A percentile compares a stretch with the other conserved stretches of the same genome.
Conservation (phyloP, 2,113 vertebrate genomes). For the Pedetes capensis region DNA sequence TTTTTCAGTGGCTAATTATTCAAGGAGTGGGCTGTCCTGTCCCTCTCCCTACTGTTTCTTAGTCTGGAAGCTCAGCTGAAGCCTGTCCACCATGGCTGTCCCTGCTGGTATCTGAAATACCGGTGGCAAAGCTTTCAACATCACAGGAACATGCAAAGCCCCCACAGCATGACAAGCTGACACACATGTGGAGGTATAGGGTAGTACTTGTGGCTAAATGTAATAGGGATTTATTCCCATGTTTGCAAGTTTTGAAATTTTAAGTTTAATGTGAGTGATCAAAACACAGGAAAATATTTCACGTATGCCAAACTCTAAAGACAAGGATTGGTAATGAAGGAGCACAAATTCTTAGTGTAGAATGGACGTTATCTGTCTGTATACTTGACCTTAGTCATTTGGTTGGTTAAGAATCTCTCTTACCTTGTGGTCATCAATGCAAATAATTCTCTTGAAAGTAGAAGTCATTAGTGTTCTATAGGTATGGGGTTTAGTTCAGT, state of each 20-base stretch:
- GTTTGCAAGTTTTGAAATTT: not conserved
- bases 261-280: not conserved
- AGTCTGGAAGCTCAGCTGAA: no score
- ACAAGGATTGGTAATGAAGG: not conserved
- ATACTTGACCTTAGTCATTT: not conserved
- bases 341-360: not conserved
- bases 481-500: not conserved
- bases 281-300: not conserved
- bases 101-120: no score
- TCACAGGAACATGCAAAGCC: no score
- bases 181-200: no score
- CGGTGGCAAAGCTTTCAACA: no score
- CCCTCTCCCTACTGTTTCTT: no score
- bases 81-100: no score
- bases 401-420: not conserved
- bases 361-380: not conserved
- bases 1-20: no score
- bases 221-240: not conserved
- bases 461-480: not conserved
- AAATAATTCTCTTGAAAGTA: not conserved
- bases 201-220: not conserved
- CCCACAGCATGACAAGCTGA: no score
- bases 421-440: not conserved
- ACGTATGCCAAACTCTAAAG: not conserved
- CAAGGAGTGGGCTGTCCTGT: no score